Evolutionary conservation across 2,797 vertebrate genomes (phyloP).

Genomic region (Tenualosa ilisha): DNA sequence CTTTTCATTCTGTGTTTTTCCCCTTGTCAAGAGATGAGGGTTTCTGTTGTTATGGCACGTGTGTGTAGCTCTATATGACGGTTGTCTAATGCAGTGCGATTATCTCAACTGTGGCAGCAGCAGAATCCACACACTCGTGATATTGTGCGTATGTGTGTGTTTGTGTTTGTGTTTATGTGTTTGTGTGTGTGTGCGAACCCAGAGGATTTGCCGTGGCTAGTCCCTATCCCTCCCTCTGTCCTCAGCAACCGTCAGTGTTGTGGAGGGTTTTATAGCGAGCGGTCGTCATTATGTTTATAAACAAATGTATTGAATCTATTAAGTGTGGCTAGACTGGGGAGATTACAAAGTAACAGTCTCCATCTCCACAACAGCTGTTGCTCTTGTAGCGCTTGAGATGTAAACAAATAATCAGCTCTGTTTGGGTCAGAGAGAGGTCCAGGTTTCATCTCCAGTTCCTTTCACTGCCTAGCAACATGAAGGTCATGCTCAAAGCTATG

Average conservation of each 20-base stretch:
- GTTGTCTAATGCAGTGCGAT: neutral
- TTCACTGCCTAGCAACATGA: conserved; percentile 7
- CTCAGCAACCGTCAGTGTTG: neutral
- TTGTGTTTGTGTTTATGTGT: neutral
- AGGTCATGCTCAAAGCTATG: neutral
- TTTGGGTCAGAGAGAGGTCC: neutral
- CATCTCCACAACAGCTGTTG: conserved; percentile 1
- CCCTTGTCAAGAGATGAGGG: neutral
- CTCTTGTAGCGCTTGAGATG: neutral
- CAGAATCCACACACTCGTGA: neutral
- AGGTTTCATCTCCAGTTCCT: neutral
- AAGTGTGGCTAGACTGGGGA: neutral
- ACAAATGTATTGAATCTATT: conserved; percentile 2
- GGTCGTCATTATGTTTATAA: neutral
- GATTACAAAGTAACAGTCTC: conserved; percentile 3
- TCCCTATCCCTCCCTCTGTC: neutral
- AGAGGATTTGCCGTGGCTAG: neutral
- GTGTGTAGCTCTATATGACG: neutral
- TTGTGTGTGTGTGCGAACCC: neutral
- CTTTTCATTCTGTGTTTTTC: neutral
- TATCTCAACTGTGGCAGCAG: conserved; percentile 2
- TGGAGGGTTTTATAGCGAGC: neutral
- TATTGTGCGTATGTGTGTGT: neutral
- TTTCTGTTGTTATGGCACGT: neutral
- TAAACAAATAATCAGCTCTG: conserved; percentile 3